Base-by-base conservation (phyloP, 2,888 invertebrate genomes). In the Isoperla grammatica region DNA sequence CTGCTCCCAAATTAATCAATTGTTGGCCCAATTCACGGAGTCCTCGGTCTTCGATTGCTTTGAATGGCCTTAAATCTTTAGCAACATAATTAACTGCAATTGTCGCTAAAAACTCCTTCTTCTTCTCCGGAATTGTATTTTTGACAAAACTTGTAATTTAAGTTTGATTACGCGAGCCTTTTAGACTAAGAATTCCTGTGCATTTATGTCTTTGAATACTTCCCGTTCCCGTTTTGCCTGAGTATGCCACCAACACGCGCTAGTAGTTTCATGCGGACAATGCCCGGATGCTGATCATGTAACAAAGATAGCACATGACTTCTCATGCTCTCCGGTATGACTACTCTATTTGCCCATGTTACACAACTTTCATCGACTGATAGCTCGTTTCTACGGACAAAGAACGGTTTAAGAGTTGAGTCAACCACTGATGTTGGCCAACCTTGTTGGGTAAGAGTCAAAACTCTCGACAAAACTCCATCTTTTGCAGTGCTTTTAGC, bases 201-300 rank as follows among this genome's bases (percentile, higher is more conserved):
- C 29, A 29, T 29, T 29, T 29, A 29, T 29, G 29, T 29, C 29
- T 4, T 29, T 29, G 29, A 6, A 29, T 4, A 29, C 29, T 29
- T 4, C 29, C 29, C 4, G 29, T 29, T 29, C 29, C 29, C 29
- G 29, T 29, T 29, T 29, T 29, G 8, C 5, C 29, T 4, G 29
- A 29, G 29, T 29, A 29, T 8, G 29, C 29, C 8, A 29, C 29
- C 29, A 29, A 8, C 29, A 29, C 60, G 19, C 8, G 61, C 64
- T 6, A 29, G 22, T 29, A 56, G 13, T 15, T 60, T 61, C 57
- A 61, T 54, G 12, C 57, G 35, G 12, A 49, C 57, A 1, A 65
- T 61, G 1, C 63, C 64, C 12, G 57, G 54, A 61, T 65, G 64
- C 19, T 55, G 49, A 8, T 56, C 50, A 53, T 65, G 64, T 13